Conservation (phyloP, 1,140 invertebrate species). For the Nomia melanderi region DNA sequence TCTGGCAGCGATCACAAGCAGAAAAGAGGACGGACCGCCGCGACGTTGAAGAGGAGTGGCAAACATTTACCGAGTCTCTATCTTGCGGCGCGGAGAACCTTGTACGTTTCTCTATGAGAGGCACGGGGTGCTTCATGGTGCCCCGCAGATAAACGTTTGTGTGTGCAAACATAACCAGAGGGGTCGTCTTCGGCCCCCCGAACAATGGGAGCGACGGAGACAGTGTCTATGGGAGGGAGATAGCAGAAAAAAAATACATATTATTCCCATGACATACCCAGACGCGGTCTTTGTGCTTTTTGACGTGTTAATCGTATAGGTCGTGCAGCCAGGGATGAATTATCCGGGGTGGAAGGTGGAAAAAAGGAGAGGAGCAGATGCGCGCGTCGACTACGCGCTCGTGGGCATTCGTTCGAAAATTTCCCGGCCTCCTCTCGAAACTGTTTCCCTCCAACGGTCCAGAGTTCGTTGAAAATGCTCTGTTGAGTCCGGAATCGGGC, state of each 20-base stretch:
- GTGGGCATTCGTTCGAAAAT: constrained; percentile 24
- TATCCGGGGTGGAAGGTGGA: constrained; percentile 33
- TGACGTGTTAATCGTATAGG: constrained; percentile 76
- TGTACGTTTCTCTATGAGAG: constrained; percentile 3
- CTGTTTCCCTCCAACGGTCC: not conserved
- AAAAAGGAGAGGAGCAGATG: constrained; percentile 56
- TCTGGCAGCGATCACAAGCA: constrained; percentile 7
- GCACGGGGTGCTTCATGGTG: constrained; percentile 54
- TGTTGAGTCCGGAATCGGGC: not conserved
- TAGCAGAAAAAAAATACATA: constrained; percentile 55
- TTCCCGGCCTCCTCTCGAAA: constrained; percentile 1
- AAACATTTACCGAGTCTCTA: constrained; percentile 52
- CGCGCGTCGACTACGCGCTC: constrained; percentile 13
- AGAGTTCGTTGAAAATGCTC: not conserved
- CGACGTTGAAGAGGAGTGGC: constrained; percentile 8
- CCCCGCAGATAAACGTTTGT: constrained; percentile 70
- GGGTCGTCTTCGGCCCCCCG: constrained; percentile 44
- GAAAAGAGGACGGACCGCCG: constrained; percentile 15
- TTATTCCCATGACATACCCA: constrained; percentile 74
- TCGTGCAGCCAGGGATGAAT: constrained; percentile 47
- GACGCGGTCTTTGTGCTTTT: constrained; percentile 66
- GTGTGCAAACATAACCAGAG: constrained; percentile 72
- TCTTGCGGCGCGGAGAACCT: constrained; percentile 24
- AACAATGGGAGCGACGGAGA: no score
- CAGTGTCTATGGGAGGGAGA: no score